Percentiles rank a stretch among this genome's conserved stretches.
Evolutionary conservation across 1,140 invertebrate genomes (phyloP).

Genomic region (Archivesica marissinica): DNA sequence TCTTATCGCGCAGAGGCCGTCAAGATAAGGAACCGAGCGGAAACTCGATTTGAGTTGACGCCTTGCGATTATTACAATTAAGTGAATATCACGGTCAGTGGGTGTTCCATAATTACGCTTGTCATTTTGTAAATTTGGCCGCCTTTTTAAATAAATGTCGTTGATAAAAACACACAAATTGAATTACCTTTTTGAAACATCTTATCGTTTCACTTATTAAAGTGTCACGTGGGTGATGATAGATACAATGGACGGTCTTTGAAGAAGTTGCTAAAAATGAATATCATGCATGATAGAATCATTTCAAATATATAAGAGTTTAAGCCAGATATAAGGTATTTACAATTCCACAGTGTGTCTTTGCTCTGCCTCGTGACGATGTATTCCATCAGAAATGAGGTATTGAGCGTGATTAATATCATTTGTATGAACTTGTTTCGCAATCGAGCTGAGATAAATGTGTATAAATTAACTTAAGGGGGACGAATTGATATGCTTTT

Average conservation of each 20-base stretch:
- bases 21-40: conserved; percentile 30
- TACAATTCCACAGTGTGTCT: too few species aligned
- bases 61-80: conserved; percentile 53
- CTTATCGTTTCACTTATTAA: neutral
- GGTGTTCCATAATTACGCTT: conserved; percentile 44
- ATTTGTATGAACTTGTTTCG: too few species aligned
- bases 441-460: too few species aligned
- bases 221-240: neutral
- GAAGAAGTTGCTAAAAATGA: too few species aligned
- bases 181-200: neutral
- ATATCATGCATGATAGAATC: too few species aligned
- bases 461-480: too few species aligned
- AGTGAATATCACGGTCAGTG: conserved; percentile 39
- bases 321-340: too few species aligned
- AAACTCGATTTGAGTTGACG: conserved; percentile 36
- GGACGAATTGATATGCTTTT: too few species aligned
- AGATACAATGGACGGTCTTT: neutral
- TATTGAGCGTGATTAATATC: too few species aligned
- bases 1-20: conserved; percentile 12
- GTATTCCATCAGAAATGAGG: too few species aligned
- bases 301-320: too few species aligned
- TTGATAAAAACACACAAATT: neutral
- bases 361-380: too few species aligned
- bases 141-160: conserved; percentile 21
- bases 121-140: conserved; percentile 49